phyloP scores from a whole-genome alignment of 2,888 invertebrate species.

The Agrotis exclamationis region DNA sequence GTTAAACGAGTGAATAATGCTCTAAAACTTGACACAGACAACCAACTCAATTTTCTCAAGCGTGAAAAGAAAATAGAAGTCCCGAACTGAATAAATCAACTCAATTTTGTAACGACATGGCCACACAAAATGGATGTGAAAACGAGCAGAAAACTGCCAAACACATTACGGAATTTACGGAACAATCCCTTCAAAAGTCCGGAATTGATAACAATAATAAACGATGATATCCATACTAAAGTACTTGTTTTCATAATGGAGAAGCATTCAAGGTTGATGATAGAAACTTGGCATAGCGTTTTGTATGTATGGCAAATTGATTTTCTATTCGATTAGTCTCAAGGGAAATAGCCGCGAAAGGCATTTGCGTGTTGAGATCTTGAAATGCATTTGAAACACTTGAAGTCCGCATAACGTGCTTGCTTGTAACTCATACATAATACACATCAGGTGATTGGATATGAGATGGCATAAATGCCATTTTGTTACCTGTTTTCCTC shows the following conservation, averaged over 20 bases:
- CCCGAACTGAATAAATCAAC: constrained; percentile 13
- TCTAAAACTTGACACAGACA: constrained; percentile 18
- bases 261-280: constrained; percentile 23
- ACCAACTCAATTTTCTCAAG: constrained; percentile 18
- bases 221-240: constrained; percentile 19
- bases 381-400: constrained; percentile 58
- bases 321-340: constrained; percentile 39
- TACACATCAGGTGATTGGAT: constrained; percentile 2
- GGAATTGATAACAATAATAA: constrained; percentile 29
- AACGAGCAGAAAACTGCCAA: constrained; percentile 15
- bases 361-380: constrained; percentile 54
- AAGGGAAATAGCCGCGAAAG: constrained; percentile 40
- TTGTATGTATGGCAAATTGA: constrained; percentile 46
- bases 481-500: constrained; percentile 18
- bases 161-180: constrained; percentile 4
- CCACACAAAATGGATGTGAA: constrained; percentile 14
- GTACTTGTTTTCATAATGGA: constrained; percentile 11
- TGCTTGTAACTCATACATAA: not conserved
- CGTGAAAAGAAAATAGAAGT: constrained; percentile 17
- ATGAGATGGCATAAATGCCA: not conserved
- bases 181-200: not conserved
- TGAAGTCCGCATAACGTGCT: not conserved
- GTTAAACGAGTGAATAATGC: constrained; percentile 24
- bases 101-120: not conserved
- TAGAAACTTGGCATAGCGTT: constrained; percentile 32